These are phyloP conservation scores for Ctenopoma multispine DNA, from an alignment of 2,797 vertebrate species.

Conservation along the genomic window DNA sequence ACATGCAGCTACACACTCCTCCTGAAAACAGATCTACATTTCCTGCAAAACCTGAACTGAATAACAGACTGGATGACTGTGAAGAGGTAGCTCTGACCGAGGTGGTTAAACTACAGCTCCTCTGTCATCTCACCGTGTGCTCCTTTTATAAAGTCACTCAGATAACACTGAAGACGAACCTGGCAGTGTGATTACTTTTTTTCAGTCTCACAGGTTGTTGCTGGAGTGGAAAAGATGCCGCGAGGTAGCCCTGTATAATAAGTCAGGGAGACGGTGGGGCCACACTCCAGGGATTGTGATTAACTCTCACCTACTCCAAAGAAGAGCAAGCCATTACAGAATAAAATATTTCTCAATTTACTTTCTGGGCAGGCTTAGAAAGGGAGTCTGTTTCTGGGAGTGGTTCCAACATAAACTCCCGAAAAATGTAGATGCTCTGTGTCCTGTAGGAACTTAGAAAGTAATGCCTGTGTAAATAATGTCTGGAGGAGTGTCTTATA, in stretches of 20 bases:
- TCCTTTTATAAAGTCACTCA: conserved; percentile 20
- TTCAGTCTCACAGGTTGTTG: conserved; percentile 24
- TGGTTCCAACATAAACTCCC: conserved; percentile 71
- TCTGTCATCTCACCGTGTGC: conserved; percentile 17
- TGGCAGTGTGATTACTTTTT: conserved; percentile 51
- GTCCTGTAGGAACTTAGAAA: conserved; percentile 37
- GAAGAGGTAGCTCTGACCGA: background rate
- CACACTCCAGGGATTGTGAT: conserved; percentile 53
- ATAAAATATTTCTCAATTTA: conserved; percentile 76
- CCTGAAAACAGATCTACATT: conserved; percentile 14
- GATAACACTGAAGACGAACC: conserved; percentile 56
- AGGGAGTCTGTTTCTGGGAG: conserved; percentile 65
- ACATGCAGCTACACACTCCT: conserved; percentile 33
- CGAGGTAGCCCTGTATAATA: conserved; percentile 53
- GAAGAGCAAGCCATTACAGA: conserved; percentile 67
- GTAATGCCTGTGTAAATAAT: conserved; percentile 70
- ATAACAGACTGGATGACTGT: no score
- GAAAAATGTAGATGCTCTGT: conserved; percentile 60
- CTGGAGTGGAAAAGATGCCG: conserved; percentile 48
- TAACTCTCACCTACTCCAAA: conserved; percentile 66
- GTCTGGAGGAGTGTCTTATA: conserved; percentile 54
- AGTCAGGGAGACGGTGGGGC: conserved; percentile 47
- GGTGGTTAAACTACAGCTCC: background rate
- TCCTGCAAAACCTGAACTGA: background rate
- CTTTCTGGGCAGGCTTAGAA: conserved; percentile 54